Conservation (phyloP, 1,140 invertebrate species). For the Plodia interpunctella region DNA sequence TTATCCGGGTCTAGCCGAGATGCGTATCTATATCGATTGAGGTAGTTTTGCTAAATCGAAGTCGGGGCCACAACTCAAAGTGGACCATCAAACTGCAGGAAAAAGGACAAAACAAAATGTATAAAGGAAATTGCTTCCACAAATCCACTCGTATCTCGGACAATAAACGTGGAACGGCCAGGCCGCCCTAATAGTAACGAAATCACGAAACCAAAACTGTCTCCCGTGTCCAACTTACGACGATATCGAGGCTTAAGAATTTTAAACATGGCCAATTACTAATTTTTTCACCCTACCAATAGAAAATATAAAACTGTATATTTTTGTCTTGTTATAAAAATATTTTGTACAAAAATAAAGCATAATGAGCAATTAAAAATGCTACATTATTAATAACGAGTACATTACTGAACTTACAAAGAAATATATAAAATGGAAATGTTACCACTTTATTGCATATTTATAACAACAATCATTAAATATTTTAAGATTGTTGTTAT, state of each 20-base stretch:
- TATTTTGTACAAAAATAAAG: no score
- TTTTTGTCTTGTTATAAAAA: no score
- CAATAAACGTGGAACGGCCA: slow-evolving; percentile 72
- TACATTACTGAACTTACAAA: no score
- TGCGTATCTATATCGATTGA: slow-evolving; percentile 61
- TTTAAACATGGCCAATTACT: slow-evolving; percentile 32
- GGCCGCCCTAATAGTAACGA: slow-evolving; percentile 73
- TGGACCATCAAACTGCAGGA: slow-evolving; percentile 72
- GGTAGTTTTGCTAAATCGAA: slow-evolving; percentile 69
- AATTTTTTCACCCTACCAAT: background rate
- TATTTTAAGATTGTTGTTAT: no score
- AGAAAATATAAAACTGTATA: no score
- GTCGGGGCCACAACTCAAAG: slow-evolving; percentile 56
- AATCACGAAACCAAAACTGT: slow-evolving; percentile 76
- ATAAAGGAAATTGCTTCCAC: slow-evolving; percentile 77
- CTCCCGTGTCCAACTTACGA: slow-evolving; percentile 55
- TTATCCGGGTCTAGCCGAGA: slow-evolving; percentile 43
- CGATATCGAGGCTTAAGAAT: slow-evolving; percentile 49
- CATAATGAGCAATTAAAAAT: no score
- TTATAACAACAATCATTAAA: no score
- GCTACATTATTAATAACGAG: no score
- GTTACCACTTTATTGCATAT: no score
- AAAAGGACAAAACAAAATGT: slow-evolving; percentile 77
- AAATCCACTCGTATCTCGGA: slow-evolving; percentile 76
- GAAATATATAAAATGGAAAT: no score